phyloP scores from a whole-genome alignment of 2,888 invertebrate genomes.

The Nipponacmea schrenckii region DNA sequence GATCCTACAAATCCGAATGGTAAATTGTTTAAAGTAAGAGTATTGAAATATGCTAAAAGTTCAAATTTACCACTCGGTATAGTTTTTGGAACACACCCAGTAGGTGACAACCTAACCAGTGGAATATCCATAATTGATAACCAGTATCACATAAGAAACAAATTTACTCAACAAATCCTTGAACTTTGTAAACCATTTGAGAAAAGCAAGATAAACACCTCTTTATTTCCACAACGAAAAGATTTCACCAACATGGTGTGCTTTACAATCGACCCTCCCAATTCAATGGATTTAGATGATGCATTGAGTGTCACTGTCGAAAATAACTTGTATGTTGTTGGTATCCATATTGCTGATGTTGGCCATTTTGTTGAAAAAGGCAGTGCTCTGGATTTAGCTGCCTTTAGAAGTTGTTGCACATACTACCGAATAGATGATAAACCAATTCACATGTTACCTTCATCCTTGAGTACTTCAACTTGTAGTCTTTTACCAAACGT shows the following conservation, averaged over 20 bases:
- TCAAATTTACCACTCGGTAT: slow-evolving; percentile 55
- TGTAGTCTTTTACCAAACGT: slow-evolving; percentile 47
- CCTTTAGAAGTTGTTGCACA: slow-evolving; percentile 42
- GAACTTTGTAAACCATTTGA: background rate
- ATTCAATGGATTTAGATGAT: slow-evolving; percentile 38
- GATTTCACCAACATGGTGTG: slow-evolving; percentile 46
- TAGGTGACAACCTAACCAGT: slow-evolving; percentile 36
- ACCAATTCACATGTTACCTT: slow-evolving; percentile 49
- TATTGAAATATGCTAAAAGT: slow-evolving; percentile 54
- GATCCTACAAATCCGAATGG: slow-evolving; percentile 35
- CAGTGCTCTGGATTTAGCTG: slow-evolving; percentile 50
- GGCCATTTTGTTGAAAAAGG: slow-evolving; percentile 47
- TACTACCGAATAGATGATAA: slow-evolving; percentile 42
- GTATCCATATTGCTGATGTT: slow-evolving; percentile 59
- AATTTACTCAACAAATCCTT: slow-evolving; percentile 34
- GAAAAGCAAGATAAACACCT: background rate
- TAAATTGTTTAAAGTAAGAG: slow-evolving; percentile 59
- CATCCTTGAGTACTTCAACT: slow-evolving; percentile 39
- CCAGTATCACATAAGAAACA: slow-evolving; percentile 48
- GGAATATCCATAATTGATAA: slow-evolving; percentile 52
- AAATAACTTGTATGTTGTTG: slow-evolving; percentile 48
- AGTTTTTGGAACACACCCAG: slow-evolving; percentile 54
- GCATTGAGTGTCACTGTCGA: slow-evolving; percentile 53
- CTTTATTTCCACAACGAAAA: slow-evolving; percentile 23
- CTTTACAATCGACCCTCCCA: slow-evolving; percentile 45